Evolutionary conservation across 2,888 invertebrate species (phyloP).

Genomic region (Steinernema scapterisci): DNA sequence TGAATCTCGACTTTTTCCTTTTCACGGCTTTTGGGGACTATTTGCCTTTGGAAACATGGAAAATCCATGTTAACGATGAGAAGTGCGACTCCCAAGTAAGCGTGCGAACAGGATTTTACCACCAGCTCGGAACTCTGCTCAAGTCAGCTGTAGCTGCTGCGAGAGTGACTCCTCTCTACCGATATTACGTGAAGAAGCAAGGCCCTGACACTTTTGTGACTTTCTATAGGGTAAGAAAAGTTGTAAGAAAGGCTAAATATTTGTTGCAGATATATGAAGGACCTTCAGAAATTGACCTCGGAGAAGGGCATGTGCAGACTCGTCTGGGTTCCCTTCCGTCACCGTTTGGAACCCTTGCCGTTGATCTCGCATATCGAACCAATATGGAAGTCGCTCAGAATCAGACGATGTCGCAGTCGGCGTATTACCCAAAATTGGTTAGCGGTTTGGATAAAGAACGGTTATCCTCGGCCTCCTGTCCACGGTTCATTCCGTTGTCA

Average conservation of each 20-base stretch:
- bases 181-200: slow-evolving; percentile 81
- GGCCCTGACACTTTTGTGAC: slow-evolving; percentile 86
- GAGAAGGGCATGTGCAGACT: slow-evolving; percentile 80
- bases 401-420: not conserved
- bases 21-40: slow-evolving; percentile 53
- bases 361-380: slow-evolving; percentile 71
- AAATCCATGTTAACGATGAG: slow-evolving; percentile 39
- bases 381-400: not conserved
- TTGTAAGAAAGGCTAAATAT: no score
- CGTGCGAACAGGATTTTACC: slow-evolving; percentile 74
- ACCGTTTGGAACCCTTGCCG: slow-evolving; percentile 81
- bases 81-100: slow-evolving; percentile 65
- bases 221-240: slow-evolving; percentile 76
- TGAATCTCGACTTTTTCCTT: slow-evolving; percentile 57
- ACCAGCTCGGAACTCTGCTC: slow-evolving; percentile 86
- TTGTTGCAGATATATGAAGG: no score
- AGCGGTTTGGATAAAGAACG: not conserved
- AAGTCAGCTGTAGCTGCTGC: slow-evolving; percentile 88
- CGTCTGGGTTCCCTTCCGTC: slow-evolving; percentile 85
- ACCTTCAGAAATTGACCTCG: slow-evolving; percentile 69
- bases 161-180: slow-evolving; percentile 89
- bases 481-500: slow-evolving; percentile 5
- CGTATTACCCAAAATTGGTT: not conserved
- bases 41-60: slow-evolving; percentile 60
- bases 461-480: not conserved